Percentiles rank a stretch among this genome's conserved stretches.
These are phyloP conservation scores for Elymnias hypermnestra DNA, from an alignment of 1,140 invertebrate species.

Conservation along the genomic window DNA sequence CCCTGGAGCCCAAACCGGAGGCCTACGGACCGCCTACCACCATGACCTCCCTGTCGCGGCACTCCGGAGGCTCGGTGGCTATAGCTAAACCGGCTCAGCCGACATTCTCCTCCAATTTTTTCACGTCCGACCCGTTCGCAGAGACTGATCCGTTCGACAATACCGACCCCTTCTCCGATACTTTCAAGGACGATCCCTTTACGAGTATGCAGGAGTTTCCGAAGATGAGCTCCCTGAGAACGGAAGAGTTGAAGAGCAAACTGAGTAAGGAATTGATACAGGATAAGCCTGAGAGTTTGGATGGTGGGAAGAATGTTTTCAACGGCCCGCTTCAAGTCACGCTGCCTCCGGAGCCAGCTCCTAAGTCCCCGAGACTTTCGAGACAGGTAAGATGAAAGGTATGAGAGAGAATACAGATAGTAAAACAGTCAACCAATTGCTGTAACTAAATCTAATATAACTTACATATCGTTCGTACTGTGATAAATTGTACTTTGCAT, in stretches of 20 bases:
- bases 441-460: no score
- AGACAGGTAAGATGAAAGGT: slow-evolving; percentile 48
- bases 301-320: slow-evolving; percentile 51
- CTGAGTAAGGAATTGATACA: slow-evolving; percentile 26
- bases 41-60: slow-evolving; percentile 66
- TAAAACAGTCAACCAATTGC: no score
- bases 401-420: no score
- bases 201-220: slow-evolving; percentile 63
- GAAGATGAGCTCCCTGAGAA: slow-evolving; percentile 38
- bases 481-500: no score
- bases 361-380: slow-evolving; percentile 61
- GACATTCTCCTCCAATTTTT: slow-evolving; percentile 44
- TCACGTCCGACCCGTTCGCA: slow-evolving; percentile 81
- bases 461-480: no score
- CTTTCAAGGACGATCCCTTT: slow-evolving; percentile 79
- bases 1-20: slow-evolving; percentile 36
- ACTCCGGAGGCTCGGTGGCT: slow-evolving; percentile 69
- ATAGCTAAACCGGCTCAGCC: slow-evolving; percentile 54
- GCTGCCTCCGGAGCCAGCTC: slow-evolving; percentile 79
- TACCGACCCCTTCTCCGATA: slow-evolving; percentile 80
- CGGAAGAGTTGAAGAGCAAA: slow-evolving; percentile 43
- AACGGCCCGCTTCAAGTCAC: slow-evolving; percentile 81
- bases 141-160: slow-evolving; percentile 84
- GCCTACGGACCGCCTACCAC: slow-evolving; percentile 57
- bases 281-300: slow-evolving; percentile 29